A percentile compares a stretch with the other conserved stretches of the same genome.
These are phyloP conservation scores for Gymnobelideus leadbeateri DNA, from an alignment of 2,113 vertebrate species.

Conservation along the genomic window DNA sequence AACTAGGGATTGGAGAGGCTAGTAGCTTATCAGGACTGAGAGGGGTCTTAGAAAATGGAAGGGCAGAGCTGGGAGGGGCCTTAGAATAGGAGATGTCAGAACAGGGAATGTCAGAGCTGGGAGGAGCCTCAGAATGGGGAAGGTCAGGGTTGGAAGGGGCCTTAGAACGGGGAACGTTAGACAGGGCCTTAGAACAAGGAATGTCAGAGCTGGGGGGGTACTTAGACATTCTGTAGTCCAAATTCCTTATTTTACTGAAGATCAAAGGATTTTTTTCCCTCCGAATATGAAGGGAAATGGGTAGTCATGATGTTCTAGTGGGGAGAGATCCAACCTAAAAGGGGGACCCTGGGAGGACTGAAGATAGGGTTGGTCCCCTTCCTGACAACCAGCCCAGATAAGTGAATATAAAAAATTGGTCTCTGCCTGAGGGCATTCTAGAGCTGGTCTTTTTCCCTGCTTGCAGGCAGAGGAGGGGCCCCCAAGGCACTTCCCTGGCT, in stretches of 20 bases:
- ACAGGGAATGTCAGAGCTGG: no score
- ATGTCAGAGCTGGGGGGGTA: no score
- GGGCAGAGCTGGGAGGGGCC: no score
- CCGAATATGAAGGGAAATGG: background rate
- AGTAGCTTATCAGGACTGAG: background rate
- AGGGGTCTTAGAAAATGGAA: background rate
- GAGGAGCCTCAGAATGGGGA: no score
- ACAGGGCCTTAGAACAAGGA: no score
- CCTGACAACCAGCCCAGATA: background rate
- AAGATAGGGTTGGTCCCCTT: background rate
- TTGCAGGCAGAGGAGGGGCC: background rate
- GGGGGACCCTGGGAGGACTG: background rate
- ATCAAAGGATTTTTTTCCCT: background rate
- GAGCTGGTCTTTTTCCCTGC: background rate
- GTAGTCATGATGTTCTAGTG: background rate
- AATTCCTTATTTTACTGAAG: background rate
- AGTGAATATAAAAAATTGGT: background rate
- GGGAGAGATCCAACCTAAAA: background rate
- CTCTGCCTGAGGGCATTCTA: background rate
- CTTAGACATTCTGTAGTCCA: background rate
- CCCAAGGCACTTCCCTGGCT: background rate
- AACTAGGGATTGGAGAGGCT: background rate
- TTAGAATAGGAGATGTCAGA: background rate
- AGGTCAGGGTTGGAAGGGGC: no score
- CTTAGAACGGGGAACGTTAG: no score